Conservation (phyloP, 2,113 vertebrate species). For the Heterotilapia buettikoferi region DNA sequence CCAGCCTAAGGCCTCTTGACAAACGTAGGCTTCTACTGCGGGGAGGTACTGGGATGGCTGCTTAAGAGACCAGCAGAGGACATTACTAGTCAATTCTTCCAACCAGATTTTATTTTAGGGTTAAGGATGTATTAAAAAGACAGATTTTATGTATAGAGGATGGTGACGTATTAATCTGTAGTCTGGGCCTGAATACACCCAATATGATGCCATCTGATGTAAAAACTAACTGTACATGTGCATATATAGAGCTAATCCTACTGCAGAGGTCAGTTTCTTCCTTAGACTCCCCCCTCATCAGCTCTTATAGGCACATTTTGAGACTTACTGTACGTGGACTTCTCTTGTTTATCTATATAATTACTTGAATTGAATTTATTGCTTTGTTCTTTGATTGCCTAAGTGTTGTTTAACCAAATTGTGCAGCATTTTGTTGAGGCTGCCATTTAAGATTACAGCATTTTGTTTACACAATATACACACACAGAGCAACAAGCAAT, state of each 20-base stretch:
- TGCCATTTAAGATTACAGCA: neutral
- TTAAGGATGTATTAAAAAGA: neutral
- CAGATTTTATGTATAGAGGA: neutral
- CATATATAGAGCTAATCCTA: neutral
- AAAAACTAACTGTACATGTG: neutral
- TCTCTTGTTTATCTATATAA: neutral
- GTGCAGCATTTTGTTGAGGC: neutral
- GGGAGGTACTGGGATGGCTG: conserved; percentile 65
- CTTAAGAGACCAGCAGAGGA: neutral
- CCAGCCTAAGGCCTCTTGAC: conserved; percentile 77
- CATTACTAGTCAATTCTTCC: neutral
- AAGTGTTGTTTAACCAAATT: neutral
- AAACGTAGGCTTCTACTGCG: conserved; percentile 68
- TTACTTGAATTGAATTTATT: neutral
- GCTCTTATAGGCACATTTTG: neutral
- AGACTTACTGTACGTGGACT: neutral
- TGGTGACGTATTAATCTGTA: neutral
- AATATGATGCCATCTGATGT: neutral
- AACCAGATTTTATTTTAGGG: neutral
- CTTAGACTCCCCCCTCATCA: neutral
- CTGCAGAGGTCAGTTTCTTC: neutral
- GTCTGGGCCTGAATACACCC: neutral
- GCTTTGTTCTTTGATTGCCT: neutral
- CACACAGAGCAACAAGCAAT: neutral
- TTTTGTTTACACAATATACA: neutral